Base-by-base conservation (phyloP, 2,888 invertebrate species). In the Morinoia aosen region DNA sequence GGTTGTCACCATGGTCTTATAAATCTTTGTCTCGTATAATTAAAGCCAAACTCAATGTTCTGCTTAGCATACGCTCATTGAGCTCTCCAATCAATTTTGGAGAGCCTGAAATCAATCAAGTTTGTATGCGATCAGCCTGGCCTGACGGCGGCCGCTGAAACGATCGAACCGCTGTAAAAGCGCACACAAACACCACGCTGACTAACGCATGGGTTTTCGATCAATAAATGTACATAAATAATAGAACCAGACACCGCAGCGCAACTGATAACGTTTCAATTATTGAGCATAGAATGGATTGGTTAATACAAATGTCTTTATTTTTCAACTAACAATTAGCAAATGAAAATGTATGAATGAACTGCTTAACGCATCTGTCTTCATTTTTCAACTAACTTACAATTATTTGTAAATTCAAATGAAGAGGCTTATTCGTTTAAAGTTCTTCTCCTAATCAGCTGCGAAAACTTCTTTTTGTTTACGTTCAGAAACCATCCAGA, bases 1-100 rank as follows among this genome's bases (percentile, higher is more conserved):
- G 48, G 12, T 90, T 90, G 90, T 90, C 39, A 16, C 39, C 90
- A 48, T 11, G 40, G 4, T 40, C 39, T 10, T 39, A 90, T 90
- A 90, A 90, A 90, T 90, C 90, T 90, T 90, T 40, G 90, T 90
- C 14, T 39, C 19, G 76, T 90, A 39, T 39, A 90, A 90, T 90
- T 90, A 90, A 90, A 90, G 12, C 40, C 90, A 90, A 90, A 40
- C 39, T 16, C 90, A 16, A 90, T 40, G 19, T 90, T 19, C 40
- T 90, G 90, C 48, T 90, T 39, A 90, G 90, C 90, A 90, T 90
- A 40, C 14, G 40, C 40, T 48, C 90, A 16, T 40, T 90, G 40
- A 90, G 76, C 76, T 76, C 25, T 10, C 48, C 90, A 40, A 90
- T 90, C 90, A 90, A 40, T 90, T 39, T 16, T 40, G 40, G 39